Evolutionary conservation across 2,888 invertebrate genomes (phyloP), one percentile per base, ranked within the genome.

Genomic region (Xylota segnis): DNA sequence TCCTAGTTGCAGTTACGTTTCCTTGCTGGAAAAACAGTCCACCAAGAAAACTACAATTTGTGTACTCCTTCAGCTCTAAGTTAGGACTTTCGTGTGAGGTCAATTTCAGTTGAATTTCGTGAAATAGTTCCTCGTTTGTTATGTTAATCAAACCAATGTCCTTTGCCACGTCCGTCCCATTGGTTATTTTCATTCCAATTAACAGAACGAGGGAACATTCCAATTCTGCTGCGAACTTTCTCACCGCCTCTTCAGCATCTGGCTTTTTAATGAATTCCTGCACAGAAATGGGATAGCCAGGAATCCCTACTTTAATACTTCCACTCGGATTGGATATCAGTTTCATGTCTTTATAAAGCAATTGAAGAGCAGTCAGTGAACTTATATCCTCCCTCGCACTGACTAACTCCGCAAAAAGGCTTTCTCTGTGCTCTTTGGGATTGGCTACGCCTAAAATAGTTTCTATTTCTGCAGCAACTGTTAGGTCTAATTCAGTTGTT

Each of bases 271-370:
- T 88, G 43, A 90, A 92, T 12, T 91, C 89, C 6, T 90, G 88
- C 2, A 90, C 90, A 0, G 89, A 76, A 63, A 92, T 88, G 7
- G 91, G 90, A 88, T 91, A 91, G 0, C 94, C 94, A 0, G 94
- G 93, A 74, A 95, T 90, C 0, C 94, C 94, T 16, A 95, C 91
- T 63, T 61, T 91, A 89, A 94, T 93, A 0, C 93, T 94, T 10
- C 93, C 92, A 23, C 93, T 89, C 0, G 93, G 90, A 37, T 94
- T 93, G 3, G 93, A 93, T 0, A 95, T 90, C 0, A 95, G 89
- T 93, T 98, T 98, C 63, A 95, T 92, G 90, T 98, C 98, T 90
- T 96, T 96, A 72, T 94, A 93, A 10, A 98, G 91, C 4, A 98
- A 92, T 89, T 97, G 96, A 0, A 93, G 92, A 0, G 95, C 92